Base-by-base conservation (phyloP, 2,113 vertebrate genomes). In the Gallinago undulata region DNA sequence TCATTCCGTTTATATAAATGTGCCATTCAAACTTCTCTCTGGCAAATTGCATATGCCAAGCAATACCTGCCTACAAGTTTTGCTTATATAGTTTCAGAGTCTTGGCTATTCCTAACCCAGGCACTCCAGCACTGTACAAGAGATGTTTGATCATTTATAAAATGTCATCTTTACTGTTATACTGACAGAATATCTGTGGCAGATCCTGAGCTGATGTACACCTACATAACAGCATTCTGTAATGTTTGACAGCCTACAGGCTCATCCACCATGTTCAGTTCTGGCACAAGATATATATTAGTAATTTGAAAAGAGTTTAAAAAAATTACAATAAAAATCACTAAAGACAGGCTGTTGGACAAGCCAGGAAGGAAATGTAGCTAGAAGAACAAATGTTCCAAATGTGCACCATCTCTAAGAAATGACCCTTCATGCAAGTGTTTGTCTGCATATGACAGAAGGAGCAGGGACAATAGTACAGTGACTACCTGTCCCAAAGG, bases 1-100 rank as follows among this genome's bases (percentile, higher is more conserved):
- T 95, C 2, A 93, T 96, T 95, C 72, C 3, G 2, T 90, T 85
- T 92, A 67, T 94, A 95, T 84, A 94, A 96, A 90, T 55, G 82
- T 91, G 83, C 92, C 68, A 48, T 86, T 96, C 82, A 84, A 16
- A 67, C 86, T 93, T 95, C 72, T 90, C 31, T 67, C 64, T 86
- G 79, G 82, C 59, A 95, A 86, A 91, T 90, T 94, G n/a, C 78
- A 82, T 85, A 62, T 87, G 75, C 47, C 82, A 78, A 88, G 75
- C 50, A 91, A 74, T 92, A 70, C 45, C 79, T 84, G 63, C 74
- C 78, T 94, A 59, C 82, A 80, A 57, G n/a, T 57, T 94, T 75
- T 83, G 24, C 72, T 92, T 70, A 30, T 57, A 47, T 60, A 86
- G 56, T 85, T 93, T 93, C 75, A 50, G 15, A 5, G 4, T 41